Base-by-base conservation (phyloP, 2,888 invertebrate species). In the Temnothorax unifasciatus region DNA sequence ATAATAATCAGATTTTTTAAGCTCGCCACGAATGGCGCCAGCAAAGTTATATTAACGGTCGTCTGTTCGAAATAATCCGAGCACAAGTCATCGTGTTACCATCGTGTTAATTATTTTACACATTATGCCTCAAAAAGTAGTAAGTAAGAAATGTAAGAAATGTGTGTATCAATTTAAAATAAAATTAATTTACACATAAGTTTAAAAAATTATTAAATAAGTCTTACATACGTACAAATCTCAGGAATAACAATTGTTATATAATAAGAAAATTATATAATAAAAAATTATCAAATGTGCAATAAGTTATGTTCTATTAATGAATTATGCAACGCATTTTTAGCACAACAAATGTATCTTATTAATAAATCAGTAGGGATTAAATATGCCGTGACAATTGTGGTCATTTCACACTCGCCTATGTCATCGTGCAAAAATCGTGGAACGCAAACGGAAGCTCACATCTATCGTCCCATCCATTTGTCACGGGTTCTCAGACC, bases 401-500 rank as follows among this genome's bases (percentile, higher is more conserved):
- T 74, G 71, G 81, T 34, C 34, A 21, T 66, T 52, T 68, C 81
- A 76, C 87, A 76, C 85, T 84, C 77, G 47, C 59, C 66, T 18
- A 13, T 13, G 3, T 59, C 21, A 44, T 57, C n/a, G 66, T 66
- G 57, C 29, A 61, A 77, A 86, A 82, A 88, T 88, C 83, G 81
- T 87, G 66, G 66, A 44, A 59, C 61, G 74, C 82, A 75, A 85
- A 52, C 84, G 83, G 15, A 64, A 68, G 50, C 73, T 25, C 47
- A 44, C 15, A 21, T 52, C 50, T 41, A 77, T 77, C 44, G 88
- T 91, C 88, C 89, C 91, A 88, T 82, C 90, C 85, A 92, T 94
- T 94, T 92, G 94, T 93, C 90, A 93, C 92, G 93, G 93, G 83
- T 92, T 86, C 93, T 94, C 89, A 91, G 91, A 75, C 87, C 64